phyloP scores from a whole-genome alignment of 2,113 vertebrate species.

The Ceyx melanurus region DNA sequence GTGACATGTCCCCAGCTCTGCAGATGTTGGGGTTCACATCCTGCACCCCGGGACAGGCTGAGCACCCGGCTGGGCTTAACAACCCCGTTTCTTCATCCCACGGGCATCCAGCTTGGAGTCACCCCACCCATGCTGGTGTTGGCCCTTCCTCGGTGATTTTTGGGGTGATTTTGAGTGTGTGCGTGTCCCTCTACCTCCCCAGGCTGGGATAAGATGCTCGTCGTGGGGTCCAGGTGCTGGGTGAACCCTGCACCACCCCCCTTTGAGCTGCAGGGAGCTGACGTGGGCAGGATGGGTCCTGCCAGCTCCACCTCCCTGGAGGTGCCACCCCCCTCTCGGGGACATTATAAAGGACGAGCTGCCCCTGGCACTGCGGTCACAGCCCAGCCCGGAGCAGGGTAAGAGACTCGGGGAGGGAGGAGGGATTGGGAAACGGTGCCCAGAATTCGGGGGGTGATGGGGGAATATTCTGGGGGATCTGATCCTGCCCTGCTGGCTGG shows the following conservation, averaged over 20 bases:
- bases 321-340: conserved; percentile 15
- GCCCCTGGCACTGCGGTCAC: background rate
- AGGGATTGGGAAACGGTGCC: rapidly evolving
- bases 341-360: conserved; percentile 6
- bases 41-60: rapidly evolving
- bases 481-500: rapidly evolving
- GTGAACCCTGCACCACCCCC: background rate
- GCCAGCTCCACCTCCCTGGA: background rate
- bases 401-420: background rate
- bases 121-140: rapidly evolving
- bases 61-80: background rate
- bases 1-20: rapidly evolving
- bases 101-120: rapidly evolving
- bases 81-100: background rate
- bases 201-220: background rate
- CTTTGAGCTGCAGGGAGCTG: background rate
- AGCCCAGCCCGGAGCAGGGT: background rate
- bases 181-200: rapidly evolving
- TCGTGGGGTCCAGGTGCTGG: rapidly evolving
- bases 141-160: background rate
- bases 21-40: background rate
- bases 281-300: background rate
- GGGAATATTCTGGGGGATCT: rapidly evolving
- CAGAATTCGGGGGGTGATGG: background rate
- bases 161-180: background rate